Conservation (phyloP, 2,888 invertebrate genomes). For the Sepiola atlantica region DNA sequence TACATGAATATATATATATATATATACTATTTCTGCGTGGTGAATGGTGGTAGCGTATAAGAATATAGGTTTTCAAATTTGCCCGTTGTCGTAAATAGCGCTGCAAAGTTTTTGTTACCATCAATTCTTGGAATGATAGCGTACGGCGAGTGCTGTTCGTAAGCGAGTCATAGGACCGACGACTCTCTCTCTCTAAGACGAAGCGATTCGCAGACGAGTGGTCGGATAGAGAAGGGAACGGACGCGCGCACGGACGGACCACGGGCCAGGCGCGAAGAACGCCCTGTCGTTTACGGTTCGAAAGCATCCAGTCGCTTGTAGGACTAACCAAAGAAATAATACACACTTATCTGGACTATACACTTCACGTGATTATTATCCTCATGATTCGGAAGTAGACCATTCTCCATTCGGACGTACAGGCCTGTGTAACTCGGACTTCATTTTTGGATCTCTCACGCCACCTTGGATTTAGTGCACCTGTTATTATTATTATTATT, state of each 20-base stretch:
- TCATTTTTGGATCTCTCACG: background rate
- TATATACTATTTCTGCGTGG: too few relatives aligned
- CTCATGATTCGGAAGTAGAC: background rate
- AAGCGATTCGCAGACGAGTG: slow-evolving; percentile 13
- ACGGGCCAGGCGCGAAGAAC: background rate
- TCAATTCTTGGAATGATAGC: background rate
- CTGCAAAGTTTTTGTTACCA: background rate
- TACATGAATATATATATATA: background rate
- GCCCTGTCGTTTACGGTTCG: background rate
- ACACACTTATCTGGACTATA: background rate
- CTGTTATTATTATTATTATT: background rate
- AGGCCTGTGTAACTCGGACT: background rate
- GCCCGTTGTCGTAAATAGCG: background rate
- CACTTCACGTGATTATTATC: background rate
- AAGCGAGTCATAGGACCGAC: slow-evolving; percentile 32
- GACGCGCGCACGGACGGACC: slow-evolving; percentile 1
- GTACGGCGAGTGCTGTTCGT: background rate
- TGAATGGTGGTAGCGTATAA: too few relatives aligned
- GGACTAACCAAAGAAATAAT: background rate
- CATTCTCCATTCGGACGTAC: background rate
- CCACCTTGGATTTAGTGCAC: slow-evolving; percentile 32
- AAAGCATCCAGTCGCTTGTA: slow-evolving; percentile 32
- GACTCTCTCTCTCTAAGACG: background rate
- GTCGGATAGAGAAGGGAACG: background rate
- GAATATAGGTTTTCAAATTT: background rate